Conservation (phyloP, 2,797 vertebrate species). For the Sciaenops ocellatus region DNA sequence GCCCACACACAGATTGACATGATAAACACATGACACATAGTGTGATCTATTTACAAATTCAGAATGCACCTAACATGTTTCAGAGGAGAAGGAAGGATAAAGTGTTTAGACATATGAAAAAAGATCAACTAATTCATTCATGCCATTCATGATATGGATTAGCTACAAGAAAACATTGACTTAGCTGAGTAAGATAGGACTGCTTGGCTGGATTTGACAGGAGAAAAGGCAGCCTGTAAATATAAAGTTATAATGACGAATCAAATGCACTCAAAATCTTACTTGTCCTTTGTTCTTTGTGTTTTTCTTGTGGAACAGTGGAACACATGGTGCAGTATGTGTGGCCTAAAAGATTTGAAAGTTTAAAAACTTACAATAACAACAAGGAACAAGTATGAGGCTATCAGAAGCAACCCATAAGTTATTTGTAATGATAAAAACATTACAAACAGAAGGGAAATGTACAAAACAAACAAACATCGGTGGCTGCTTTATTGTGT, state of each 20-base stretch:
- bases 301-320: neutral
- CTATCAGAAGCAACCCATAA: neutral
- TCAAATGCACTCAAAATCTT: neutral
- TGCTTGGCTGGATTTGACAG: neutral
- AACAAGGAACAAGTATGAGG: neutral
- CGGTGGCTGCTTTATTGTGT: neutral
- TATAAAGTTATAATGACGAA: neutral
- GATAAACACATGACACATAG: constrained; percentile 18
- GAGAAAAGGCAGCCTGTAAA: neutral
- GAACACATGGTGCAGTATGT: neutral
- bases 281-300: neutral
- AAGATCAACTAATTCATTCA: constrained; percentile 1
- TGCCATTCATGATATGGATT: constrained; percentile 28
- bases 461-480: neutral
- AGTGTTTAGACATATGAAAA: constrained; percentile 8
- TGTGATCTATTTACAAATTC: constrained; percentile 19
- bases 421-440: neutral
- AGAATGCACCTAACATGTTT: neutral
- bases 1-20: constrained; percentile 27
- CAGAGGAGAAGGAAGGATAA: neutral
- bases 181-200: constrained; percentile 7
- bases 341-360: neutral
- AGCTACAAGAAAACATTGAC: constrained; percentile 8
- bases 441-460: neutral
- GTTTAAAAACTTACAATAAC: constrained; percentile 13